Evolutionary conservation across 2,888 invertebrate genomes (phyloP).

Genomic region (Phymatocera aterrima): DNA sequence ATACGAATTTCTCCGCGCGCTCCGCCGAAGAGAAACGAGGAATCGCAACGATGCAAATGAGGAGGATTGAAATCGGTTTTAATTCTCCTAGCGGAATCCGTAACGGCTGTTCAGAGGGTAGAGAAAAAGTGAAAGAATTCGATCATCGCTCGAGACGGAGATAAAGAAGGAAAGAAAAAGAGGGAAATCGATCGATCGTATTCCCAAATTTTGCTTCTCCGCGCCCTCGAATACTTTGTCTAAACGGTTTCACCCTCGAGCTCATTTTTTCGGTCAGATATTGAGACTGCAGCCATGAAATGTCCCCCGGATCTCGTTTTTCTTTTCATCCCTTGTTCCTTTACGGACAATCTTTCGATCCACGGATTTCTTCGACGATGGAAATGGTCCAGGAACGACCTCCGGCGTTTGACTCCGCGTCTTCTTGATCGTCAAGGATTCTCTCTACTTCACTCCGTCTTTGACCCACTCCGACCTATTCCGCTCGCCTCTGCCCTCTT

Average conservation of each 20-base stretch:
- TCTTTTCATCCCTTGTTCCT: slow-evolving; percentile 26
- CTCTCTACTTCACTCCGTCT: slow-evolving; percentile 17
- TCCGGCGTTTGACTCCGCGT: slow-evolving; percentile 15
- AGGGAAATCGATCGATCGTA: not conserved
- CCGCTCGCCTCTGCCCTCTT: too few relatives aligned
- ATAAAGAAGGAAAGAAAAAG: not conserved
- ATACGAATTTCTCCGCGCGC: not conserved
- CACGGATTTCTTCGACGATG: not conserved
- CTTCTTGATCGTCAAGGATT: slow-evolving; percentile 18
- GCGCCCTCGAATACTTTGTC: not conserved
- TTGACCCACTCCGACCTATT: slow-evolving; percentile 4
- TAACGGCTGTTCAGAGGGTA: too few relatives aligned
- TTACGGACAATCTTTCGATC: slow-evolving; percentile 9
- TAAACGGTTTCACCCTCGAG: slow-evolving; percentile 19
- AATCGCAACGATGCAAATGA: too few relatives aligned
- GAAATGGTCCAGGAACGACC: slow-evolving; percentile 1
- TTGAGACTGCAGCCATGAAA: slow-evolving; percentile 41
- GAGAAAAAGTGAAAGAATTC: too few relatives aligned
- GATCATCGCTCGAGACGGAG: not conserved
- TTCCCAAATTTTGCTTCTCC: not conserved
- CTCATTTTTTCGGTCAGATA: slow-evolving; percentile 3
- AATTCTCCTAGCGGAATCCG: too few relatives aligned
- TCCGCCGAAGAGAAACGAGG: too few relatives aligned
- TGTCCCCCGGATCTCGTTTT: slow-evolving; percentile 37
- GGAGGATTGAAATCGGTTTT: too few relatives aligned